Conservation (phyloP, 2,888 invertebrate species). For the Zele albiditarsus region DNA sequence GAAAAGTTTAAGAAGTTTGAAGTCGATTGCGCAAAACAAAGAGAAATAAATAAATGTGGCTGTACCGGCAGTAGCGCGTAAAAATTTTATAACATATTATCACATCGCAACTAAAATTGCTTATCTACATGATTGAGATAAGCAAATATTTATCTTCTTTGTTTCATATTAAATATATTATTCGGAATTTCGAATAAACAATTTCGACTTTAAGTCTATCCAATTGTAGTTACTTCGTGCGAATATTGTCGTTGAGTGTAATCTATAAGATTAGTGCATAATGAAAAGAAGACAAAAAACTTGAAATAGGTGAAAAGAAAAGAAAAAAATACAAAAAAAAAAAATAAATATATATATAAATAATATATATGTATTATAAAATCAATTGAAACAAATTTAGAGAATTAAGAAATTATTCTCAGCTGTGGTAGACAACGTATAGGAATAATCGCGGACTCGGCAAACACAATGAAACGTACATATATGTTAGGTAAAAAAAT, state of each 20-base stretch:
- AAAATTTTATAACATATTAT: conserved; percentile 43
- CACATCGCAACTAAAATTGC: conserved; percentile 17
- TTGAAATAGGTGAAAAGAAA: conserved; percentile 17
- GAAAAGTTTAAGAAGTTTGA: conserved; percentile 37
- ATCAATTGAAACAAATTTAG: conserved; percentile 36
- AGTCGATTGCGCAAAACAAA: conserved; percentile 43
- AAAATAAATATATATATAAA: conserved; percentile 29
- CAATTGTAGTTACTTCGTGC: conserved; percentile 26
- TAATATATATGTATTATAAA: conserved; percentile 15
- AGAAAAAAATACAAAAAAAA: conserved; percentile 35
- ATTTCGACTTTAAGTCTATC: background rate
- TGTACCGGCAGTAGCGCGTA: conserved; percentile 53
- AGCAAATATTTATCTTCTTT: background rate
- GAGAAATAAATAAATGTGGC: conserved; percentile 39
- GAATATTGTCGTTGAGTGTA: conserved; percentile 48
- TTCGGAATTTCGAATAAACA: background rate
- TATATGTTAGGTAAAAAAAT: conserved; percentile 46
- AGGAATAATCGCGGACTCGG: conserved; percentile 56
- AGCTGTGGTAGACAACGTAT: conserved; percentile 72
- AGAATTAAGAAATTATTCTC: conserved; percentile 58
- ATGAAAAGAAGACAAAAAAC: conserved; percentile 30
- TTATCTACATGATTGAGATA: conserved; percentile 1
- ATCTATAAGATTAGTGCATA: conserved; percentile 22
- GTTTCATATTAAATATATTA: background rate
- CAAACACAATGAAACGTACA: conserved; percentile 53